phyloP scores from a whole-genome alignment of 2,113 vertebrate species.

The Carassius gibelio region DNA sequence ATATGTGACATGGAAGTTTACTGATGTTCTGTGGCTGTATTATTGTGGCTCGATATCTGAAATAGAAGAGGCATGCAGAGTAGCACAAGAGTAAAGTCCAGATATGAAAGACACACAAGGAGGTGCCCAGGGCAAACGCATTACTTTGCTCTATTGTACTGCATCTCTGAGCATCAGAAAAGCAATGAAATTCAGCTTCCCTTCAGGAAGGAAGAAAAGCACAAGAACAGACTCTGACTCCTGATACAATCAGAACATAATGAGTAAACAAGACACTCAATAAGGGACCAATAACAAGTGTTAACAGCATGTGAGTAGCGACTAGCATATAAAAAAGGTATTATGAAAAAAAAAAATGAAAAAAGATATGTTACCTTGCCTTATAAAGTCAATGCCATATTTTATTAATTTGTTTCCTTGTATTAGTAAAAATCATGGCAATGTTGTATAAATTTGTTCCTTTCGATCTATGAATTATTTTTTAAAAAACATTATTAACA shows the following conservation, averaged over 20 bases:
- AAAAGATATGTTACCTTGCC: too few relatives aligned
- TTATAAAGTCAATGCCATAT: too few relatives aligned
- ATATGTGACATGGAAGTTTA: not conserved
- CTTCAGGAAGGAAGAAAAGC: not conserved
- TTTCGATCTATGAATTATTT: too few relatives aligned
- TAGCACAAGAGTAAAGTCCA: not conserved
- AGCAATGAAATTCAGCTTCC: not conserved
- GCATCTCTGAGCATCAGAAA: not conserved
- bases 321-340: too few relatives aligned
- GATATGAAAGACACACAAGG: not conserved
- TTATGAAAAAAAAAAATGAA: too few relatives aligned
- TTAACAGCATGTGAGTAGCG: too few relatives aligned
- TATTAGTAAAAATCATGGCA: too few relatives aligned
- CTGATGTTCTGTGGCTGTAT: not conserved
- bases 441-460: too few relatives aligned
- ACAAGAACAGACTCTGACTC: not conserved
- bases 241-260: not conserved
- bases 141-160: not conserved
- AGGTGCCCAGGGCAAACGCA: not conserved
- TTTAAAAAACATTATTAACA: too few relatives aligned
- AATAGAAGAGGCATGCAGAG: not conserved
- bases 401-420: too few relatives aligned
- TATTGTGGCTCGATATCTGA: not conserved
- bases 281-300: not conserved
- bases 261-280: slow-evolving; percentile 12